These are phyloP conservation scores for Boulengeromyrus knoepffleri DNA, from an alignment of 2,113 vertebrate species.

Conservation along the genomic window DNA sequence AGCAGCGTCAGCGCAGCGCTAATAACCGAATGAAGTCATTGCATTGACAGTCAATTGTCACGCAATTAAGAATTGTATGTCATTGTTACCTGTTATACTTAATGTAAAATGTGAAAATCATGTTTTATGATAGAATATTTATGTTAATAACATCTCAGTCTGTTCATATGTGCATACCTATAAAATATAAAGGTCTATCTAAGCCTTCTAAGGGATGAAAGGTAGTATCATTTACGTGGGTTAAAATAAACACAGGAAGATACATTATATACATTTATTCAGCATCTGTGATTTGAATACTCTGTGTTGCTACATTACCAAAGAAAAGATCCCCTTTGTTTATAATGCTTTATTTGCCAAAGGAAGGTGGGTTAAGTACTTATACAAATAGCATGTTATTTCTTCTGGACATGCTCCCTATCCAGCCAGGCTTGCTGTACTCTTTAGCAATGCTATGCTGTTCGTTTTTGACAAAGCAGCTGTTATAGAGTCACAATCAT, in stretches of 20 bases:
- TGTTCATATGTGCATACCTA: neutral
- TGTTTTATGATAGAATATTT: neutral
- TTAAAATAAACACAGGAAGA: constrained; percentile 29
- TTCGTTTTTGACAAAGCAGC: constrained; percentile 5
- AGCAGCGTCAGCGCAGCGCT: neutral
- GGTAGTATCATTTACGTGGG: constrained; percentile 7
- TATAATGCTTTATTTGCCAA: constrained; percentile 32
- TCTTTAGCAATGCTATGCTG: neutral
- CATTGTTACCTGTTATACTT: neutral
- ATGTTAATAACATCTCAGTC: neutral
- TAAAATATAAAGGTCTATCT: neutral
- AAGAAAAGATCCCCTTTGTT: constrained; percentile 26
- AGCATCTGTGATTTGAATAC: neutral
- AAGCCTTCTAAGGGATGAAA: neutral
- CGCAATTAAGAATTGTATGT: neutral
- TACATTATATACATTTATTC: neutral
- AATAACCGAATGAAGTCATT: neutral
- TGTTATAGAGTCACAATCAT: constrained; percentile 45
- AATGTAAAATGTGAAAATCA: neutral
- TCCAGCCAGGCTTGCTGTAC: neutral
- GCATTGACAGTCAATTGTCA: neutral
- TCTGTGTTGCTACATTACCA: constrained; percentile 33
- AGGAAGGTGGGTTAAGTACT: constrained; percentile 35
- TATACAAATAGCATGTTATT: constrained; percentile 50
- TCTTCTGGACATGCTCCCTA: constrained; percentile 35